A percentile compares a stretch with the other conserved stretches of the same genome.
phyloP scores from a whole-genome alignment of 2,797 vertebrate species.

The Sebastes trivittatus region DNA sequence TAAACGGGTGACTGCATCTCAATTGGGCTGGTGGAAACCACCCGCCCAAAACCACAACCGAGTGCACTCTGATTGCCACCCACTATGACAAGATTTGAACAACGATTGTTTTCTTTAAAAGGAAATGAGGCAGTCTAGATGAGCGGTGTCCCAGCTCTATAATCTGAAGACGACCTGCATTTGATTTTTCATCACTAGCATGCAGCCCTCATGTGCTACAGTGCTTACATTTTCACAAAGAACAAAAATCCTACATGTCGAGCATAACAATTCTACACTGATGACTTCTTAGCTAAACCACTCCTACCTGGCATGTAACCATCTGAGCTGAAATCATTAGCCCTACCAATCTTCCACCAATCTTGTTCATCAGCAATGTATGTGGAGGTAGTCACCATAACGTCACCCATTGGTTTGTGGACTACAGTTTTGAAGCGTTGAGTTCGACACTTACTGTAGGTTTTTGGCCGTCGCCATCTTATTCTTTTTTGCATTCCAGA shows the following conservation, averaged over 20 bases:
- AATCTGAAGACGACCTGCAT: background rate
- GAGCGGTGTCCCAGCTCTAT: background rate
- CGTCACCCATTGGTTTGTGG: no score
- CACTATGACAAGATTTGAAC: slow-evolving; percentile 21
- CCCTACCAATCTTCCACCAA: no score
- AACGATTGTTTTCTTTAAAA: background rate
- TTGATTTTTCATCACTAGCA: background rate
- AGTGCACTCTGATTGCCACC: slow-evolving; percentile 11
- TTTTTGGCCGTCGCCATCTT: no score
- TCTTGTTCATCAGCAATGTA: no score
- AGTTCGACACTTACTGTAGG: no score
- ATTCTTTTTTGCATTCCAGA: no score
- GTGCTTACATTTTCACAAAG: background rate
- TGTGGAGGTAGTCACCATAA: no score
- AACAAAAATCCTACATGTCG: background rate
- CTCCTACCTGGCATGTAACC: background rate
- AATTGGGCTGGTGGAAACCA: slow-evolving; percentile 18
- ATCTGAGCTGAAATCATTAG: no score
- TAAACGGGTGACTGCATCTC: slow-evolving; percentile 23
- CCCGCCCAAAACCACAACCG: background rate
- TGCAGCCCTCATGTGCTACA: background rate
- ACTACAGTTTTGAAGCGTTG: no score
- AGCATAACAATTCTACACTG: background rate
- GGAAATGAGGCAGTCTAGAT: background rate
- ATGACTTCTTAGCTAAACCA: background rate